phyloP scores from a whole-genome alignment of 1,140 invertebrate species.

The Choristoneura fumiferana region DNA sequence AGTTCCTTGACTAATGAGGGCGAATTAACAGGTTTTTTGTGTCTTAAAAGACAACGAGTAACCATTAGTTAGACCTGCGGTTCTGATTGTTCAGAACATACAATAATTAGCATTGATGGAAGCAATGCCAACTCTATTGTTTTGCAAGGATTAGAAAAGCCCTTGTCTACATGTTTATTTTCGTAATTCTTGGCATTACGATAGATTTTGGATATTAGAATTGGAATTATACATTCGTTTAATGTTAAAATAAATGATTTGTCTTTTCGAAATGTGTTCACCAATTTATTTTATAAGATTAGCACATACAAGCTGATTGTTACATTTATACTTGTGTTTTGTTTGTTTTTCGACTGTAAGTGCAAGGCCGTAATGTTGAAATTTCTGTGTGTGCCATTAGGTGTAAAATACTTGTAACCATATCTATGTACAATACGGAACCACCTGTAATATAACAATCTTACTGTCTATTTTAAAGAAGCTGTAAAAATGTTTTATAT shows the following conservation, averaged over 20 bases:
- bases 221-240: too few species aligned
- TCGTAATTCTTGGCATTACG: background rate
- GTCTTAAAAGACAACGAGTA: constrained; percentile 6
- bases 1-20: too few species aligned
- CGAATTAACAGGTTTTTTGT: constrained; percentile 13
- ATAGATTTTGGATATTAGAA: background rate
- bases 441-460: constrained; percentile 15
- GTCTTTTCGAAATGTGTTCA: too few species aligned
- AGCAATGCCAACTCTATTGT: constrained; percentile 15
- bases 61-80: background rate
- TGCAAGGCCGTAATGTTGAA: too few species aligned
- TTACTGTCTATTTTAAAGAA: background rate
- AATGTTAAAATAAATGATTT: too few species aligned
- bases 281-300: too few species aligned
- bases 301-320: too few species aligned
- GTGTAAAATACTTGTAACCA: constrained; percentile 3
- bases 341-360: too few species aligned
- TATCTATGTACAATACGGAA: background rate
- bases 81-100: background rate
- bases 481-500: constrained; percentile 11
- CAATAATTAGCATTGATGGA: constrained; percentile 10
- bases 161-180: background rate
- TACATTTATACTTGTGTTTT: too few species aligned
- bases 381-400: constrained; percentile 6
- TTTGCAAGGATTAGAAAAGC: constrained; percentile 6